Base-by-base conservation (phyloP, 2,113 vertebrate species). In the Chionodraco myersi region DNA sequence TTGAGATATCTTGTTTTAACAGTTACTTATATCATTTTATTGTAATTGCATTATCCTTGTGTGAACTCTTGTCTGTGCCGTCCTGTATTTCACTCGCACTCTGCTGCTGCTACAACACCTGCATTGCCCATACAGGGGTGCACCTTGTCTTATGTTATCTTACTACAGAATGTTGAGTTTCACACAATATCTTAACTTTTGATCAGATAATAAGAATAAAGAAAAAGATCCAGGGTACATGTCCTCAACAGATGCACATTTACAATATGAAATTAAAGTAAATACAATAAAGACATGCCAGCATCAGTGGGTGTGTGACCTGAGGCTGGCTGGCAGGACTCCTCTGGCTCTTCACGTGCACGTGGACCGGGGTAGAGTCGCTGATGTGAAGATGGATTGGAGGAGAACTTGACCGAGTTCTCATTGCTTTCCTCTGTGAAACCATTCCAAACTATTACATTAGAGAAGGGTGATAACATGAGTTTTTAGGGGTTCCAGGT, bases 351-450 rank as follows among this genome's bases (percentile, higher is more conserved):
- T 97, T 96, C 88, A 98, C 95, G 80, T 98, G 96, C 70, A 98
- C 97, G 49, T 98, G 97, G 78, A 99, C 96, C 23, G 96, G 96
- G 49, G 95, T 97, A 86, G 91, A 94, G 61, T 98, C 96, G 85
- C 95, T 95, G 87, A 99, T 94, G 10, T 98, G 97, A 88, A 99
- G 96, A 60, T 98, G 97, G 88, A 99, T 92, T 2, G 96, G 97
- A 88, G 97, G 97, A 64, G 97, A 97, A 73, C 93, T 93, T 47
- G 96, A 96, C 26, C 94, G 93, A 75, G 93, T 95, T 93, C 94
- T 96, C 94, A 95, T 97, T 65, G 87, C 87, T 95, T 94, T 96
- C 93, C 92, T 96, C 95, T 95, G 93, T 80, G 85, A 63, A 58
- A 75, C 15, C n/a, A 18, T 77, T 7, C 41, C 45, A 2, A 23